phyloP scores from a whole-genome alignment of 2,888 invertebrate species.

The Cosmia trapezina region DNA sequence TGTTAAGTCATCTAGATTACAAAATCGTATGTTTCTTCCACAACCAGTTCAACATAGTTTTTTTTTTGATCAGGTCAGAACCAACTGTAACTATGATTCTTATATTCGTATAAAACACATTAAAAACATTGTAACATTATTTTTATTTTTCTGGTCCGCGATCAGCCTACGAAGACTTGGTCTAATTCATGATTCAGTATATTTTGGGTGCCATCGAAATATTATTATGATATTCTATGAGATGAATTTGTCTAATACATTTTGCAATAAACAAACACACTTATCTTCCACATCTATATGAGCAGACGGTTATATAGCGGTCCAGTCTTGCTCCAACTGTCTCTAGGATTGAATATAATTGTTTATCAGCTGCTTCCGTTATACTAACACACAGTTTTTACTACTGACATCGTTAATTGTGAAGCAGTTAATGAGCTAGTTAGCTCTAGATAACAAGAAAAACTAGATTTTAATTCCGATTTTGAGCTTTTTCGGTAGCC shows the following conservation, averaged over 20 bases:
- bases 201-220: too few species aligned
- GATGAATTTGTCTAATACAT: too few species aligned
- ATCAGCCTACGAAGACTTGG: neutral
- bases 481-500: neutral
- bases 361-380: constrained; percentile 52
- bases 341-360: constrained; percentile 61
- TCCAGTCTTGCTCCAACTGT: constrained; percentile 64
- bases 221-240: too few species aligned
- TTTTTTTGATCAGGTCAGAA: neutral
- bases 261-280: constrained; percentile 35
- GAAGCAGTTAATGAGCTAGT: constrained; percentile 19
- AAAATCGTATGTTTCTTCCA: neutral
- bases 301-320: constrained; percentile 66
- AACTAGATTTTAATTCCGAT: neutral
- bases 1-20: neutral
- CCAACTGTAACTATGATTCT: neutral
- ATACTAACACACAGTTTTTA: constrained; percentile 49
- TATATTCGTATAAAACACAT: neutral
- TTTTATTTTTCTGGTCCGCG: neutral
- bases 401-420: constrained; percentile 43
- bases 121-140: neutral
- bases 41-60: neutral
- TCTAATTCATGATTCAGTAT: neutral
- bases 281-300: constrained; percentile 20
- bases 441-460: neutral